Evolutionary conservation across 1,140 invertebrate species (phyloP).

Genomic region (Zaprionus ornatus): DNA sequence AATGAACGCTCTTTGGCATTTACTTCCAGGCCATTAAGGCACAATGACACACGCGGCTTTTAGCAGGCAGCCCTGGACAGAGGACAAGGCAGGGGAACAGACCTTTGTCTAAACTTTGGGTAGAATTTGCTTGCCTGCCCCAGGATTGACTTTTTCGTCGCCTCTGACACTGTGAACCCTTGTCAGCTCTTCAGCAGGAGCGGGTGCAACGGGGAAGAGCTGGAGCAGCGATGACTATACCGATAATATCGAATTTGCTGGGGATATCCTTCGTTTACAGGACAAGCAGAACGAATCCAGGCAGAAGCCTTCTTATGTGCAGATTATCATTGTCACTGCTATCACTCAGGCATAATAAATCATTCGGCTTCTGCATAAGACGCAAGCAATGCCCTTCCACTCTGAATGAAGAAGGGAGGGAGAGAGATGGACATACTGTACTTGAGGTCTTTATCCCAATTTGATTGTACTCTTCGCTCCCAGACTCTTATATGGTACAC

Average conservation of each 20-base stretch:
- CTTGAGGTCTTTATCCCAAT: not conserved
- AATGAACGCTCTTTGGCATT: constrained; percentile 42
- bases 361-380: constrained; percentile 19
- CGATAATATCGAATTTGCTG: constrained; percentile 42
- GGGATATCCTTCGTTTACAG: constrained; percentile 6
- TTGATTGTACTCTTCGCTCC: not conserved
- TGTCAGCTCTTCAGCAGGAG: constrained; percentile 13
- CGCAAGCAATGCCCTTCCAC: not conserved
- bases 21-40: constrained; percentile 52
- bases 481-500: not conserved
- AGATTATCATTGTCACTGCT: constrained; percentile 44
- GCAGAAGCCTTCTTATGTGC: constrained; percentile 20
- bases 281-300: constrained; percentile 23
- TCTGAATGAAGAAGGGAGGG: not conserved
- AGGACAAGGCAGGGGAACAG: not conserved
- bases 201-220: not conserved
- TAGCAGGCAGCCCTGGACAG: not conserved
- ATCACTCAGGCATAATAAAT: constrained; percentile 40
- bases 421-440: not conserved
- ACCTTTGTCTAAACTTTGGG: constrained; percentile 47
- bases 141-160: constrained; percentile 42
- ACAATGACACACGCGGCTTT: constrained; percentile 44
- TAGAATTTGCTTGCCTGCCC: constrained; percentile 31
- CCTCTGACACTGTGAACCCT: constrained; percentile 34
- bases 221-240: constrained; percentile 18